Percentiles rank a stretch among this genome's conserved stretches.
Conservation (phyloP, 2,113 vertebrate genomes). For the Zosterops lateralis region DNA sequence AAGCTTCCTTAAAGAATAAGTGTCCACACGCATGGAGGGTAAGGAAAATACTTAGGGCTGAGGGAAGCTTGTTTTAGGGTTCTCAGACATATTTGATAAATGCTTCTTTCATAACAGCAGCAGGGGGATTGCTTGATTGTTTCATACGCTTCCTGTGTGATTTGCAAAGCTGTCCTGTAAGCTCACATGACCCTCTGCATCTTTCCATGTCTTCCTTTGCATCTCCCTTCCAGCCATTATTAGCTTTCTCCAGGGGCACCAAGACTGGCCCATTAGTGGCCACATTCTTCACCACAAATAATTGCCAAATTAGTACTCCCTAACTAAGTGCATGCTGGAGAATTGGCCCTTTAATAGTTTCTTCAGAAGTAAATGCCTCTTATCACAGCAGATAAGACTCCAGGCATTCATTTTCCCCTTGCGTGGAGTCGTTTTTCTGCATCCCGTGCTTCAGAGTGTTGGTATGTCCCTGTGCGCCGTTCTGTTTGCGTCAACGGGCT, state of each 20-base stretch:
- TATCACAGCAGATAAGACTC: constrained; percentile 33
- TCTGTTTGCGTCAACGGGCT: background rate
- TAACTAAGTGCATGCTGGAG: background rate
- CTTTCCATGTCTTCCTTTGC: background rate
- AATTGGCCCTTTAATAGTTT: constrained; percentile 41
- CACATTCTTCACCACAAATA: constrained; percentile 29
- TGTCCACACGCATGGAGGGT: background rate
- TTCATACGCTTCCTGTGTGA: background rate
- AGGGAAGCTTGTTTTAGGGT: background rate
- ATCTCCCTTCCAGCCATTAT: background rate
- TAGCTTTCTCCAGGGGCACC: background rate
- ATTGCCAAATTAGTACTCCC: constrained; percentile 55
- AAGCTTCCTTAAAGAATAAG: background rate
- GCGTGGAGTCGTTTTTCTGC: background rate
- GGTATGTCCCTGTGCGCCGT: background rate
- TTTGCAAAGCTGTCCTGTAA: background rate
- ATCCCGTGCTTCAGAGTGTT: background rate
- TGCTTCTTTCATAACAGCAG: background rate
- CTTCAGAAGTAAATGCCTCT: constrained; percentile 45
- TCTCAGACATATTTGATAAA: background rate
- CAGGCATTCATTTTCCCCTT: constrained; percentile 40
- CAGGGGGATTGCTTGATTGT: background rate
- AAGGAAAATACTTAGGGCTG: background rate
- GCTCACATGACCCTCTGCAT: background rate
- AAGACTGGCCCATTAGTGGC: background rate